A percentile compares a stretch with the other conserved stretches of the same genome.
Evolutionary conservation across 2,797 vertebrate genomes (phyloP).

Genomic region (Argyrosomus regius): DNA sequence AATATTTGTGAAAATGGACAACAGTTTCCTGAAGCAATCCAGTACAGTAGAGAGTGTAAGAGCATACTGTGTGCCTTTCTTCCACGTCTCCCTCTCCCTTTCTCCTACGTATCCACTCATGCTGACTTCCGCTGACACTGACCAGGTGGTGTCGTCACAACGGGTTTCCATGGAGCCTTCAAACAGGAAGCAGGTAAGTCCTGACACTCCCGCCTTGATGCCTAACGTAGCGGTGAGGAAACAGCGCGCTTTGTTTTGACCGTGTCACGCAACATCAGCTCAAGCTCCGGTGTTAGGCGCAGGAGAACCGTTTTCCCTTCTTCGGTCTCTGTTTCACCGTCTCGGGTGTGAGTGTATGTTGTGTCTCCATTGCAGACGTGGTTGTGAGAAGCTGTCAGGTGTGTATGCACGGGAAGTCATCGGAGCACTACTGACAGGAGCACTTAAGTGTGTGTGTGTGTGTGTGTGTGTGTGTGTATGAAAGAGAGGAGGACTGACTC

Average conservation of each 20-base stretch:
- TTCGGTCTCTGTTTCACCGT: slow-evolving; percentile 67
- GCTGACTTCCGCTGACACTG: slow-evolving; percentile 83
- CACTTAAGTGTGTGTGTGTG: slow-evolving; percentile 46
- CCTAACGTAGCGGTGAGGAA: slow-evolving; percentile 74
- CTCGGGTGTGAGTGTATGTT: slow-evolving; percentile 43
- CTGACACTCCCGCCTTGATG: slow-evolving; percentile 66
- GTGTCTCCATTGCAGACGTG: slow-evolving; percentile 48
- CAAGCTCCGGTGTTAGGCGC: slow-evolving; percentile 56
- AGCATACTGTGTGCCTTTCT: slow-evolving; percentile 15
- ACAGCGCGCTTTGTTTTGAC: slow-evolving; percentile 78
- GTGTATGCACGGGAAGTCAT: slow-evolving; percentile 29
- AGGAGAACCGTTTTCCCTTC: slow-evolving; percentile 42
- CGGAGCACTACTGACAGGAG: slow-evolving; percentile 66
- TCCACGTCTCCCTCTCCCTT: slow-evolving; percentile 27
- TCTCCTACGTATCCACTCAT: slow-evolving; percentile 36
- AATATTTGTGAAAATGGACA: slow-evolving; percentile 32
- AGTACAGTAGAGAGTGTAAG: not conserved
- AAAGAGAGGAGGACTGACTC: slow-evolving; percentile 55
- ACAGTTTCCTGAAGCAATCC: slow-evolving; percentile 29
- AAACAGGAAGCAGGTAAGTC: slow-evolving; percentile 78
- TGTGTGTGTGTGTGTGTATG: slow-evolving; percentile 29
- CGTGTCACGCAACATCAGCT: slow-evolving; percentile 85
- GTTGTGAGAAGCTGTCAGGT: slow-evolving; percentile 70
- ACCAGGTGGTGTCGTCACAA: slow-evolving; percentile 84
- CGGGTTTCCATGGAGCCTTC: slow-evolving; percentile 68